Conservation (phyloP, 2,888 invertebrate species). For the Nemapogon koenigi region DNA sequence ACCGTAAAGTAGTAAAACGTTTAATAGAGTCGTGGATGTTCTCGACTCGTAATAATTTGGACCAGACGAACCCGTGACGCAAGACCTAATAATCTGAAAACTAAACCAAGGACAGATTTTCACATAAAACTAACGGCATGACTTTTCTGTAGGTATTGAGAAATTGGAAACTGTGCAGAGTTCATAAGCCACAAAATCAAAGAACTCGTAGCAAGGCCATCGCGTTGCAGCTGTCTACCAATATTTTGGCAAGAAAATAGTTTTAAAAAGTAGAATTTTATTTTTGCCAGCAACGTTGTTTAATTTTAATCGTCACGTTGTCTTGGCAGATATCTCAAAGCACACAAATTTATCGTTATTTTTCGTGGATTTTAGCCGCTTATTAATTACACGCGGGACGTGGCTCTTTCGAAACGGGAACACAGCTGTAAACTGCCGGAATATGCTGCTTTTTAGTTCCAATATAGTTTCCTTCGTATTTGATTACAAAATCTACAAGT, state of each 20-base stretch:
- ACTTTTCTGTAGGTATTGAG: background rate
- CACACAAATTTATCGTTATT: conserved; percentile 43
- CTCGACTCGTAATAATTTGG: no score
- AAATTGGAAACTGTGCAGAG: background rate
- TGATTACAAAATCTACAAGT: no score
- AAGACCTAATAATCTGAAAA: conserved; percentile 14
- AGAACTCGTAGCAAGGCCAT: no score
- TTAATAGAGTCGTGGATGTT: no score
- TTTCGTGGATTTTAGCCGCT: conserved; percentile 38
- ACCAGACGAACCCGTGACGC: conserved; percentile 14
- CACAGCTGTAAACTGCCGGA: conserved; percentile 4
- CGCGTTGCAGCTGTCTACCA: conserved; percentile 40
- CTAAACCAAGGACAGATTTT: conserved; percentile 15
- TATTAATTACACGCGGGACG: conserved; percentile 42
- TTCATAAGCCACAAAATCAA: no score
- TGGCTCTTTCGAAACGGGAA: conserved; percentile 3
- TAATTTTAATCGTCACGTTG: conserved; percentile 54
- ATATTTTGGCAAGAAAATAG: conserved; percentile 51
- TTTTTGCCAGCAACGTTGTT: conserved; percentile 37
- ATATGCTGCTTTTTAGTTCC: background rate
- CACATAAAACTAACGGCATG: background rate
- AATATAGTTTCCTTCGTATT: no score
- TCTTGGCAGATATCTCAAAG: conserved; percentile 59
- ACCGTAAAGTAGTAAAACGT: no score
- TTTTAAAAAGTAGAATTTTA: conserved; percentile 46